Evolutionary conservation across 1,140 invertebrate species (phyloP), one percentile per base, ranked within the genome.

Genomic region (Drusus annulatus): DNA sequence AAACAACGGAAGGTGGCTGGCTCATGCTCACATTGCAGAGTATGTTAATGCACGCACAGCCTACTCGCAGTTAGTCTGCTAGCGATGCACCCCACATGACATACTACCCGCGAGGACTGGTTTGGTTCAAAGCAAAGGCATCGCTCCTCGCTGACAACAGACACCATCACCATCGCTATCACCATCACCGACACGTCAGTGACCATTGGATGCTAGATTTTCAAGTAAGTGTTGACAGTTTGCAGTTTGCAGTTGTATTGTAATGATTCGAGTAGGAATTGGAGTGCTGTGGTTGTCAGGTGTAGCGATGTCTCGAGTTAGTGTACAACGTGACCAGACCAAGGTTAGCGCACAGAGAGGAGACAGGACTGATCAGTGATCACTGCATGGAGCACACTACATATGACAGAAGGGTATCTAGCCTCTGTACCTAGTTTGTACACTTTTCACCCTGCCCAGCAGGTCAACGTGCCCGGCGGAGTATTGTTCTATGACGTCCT

Each of bases 401-500:
- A 78, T 76, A 82, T 79, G 51, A 28, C 50, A 74, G 69, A 51
- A 19, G 31, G n/a, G 36, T 7, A 19, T 54, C n/a, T 15, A 36
- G 54, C 23, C 28, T 86, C 86, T 80, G 75, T 90, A 97, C 96
- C 95, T 95, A 91, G 91, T 92, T 91, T 98, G 96, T 84, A 98
- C 92, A 91, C 93, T 95, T 92, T 98, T 98, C 77, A 97, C 96
- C 86, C 96, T 91, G 81, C 94, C 93, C 85, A 97, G 91, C 86
- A 97, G 92, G 89, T 97, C 96, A 80, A 96, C 94, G 90, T 98
- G 96, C 77, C 96, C 96, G 74, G 96, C 96, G 65, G 95, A 97
- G 90, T 97, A 98, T 89, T 98, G 97, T 90, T 98, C 97, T 86
- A 98, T 98, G 82, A 98, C 97, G 90, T 98, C 97, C 90, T 98